Percentiles rank a stretch among this genome's conserved stretches.
These are phyloP conservation scores for Eulemur macaco DNA, from an alignment of 2,113 vertebrate species.

Conservation along the genomic window DNA sequence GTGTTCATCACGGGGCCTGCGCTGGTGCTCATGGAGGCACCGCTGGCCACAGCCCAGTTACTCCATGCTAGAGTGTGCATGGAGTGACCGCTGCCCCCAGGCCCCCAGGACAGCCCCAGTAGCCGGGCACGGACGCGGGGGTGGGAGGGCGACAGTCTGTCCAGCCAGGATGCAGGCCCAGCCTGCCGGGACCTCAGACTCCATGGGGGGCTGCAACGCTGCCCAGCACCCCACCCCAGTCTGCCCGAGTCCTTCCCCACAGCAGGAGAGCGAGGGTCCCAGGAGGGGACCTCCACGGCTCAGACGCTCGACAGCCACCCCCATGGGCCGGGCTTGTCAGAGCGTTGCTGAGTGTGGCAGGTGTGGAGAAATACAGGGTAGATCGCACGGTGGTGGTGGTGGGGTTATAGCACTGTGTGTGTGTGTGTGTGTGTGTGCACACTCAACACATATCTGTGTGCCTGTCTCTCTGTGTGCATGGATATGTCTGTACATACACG, in stretches of 20 bases:
- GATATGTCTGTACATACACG: no score
- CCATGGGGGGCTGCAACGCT: not conserved
- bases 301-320: not conserved
- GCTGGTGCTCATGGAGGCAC: not conserved
- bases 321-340: not conserved
- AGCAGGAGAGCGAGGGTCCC: fast-evolving
- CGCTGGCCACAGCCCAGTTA: not conserved
- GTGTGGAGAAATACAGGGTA: fast-evolving
- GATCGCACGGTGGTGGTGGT: not conserved
- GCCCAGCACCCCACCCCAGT: not conserved
- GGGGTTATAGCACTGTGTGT: not conserved
- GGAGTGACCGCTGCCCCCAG: no score
- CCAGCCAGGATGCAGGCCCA: no score
- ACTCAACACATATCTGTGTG: no score
- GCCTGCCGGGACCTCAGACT: not conserved
- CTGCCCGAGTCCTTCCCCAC: not conserved
- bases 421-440: not conserved
- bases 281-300: not conserved
- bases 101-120: no score
- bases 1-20: not conserved
- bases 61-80: no score
- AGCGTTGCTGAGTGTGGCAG: not conserved
- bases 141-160: no score
- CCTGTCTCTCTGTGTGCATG: no score
- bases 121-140: no score